Conservation (phyloP, 2,888 invertebrate species). For the Rotaria socialis region DNA sequence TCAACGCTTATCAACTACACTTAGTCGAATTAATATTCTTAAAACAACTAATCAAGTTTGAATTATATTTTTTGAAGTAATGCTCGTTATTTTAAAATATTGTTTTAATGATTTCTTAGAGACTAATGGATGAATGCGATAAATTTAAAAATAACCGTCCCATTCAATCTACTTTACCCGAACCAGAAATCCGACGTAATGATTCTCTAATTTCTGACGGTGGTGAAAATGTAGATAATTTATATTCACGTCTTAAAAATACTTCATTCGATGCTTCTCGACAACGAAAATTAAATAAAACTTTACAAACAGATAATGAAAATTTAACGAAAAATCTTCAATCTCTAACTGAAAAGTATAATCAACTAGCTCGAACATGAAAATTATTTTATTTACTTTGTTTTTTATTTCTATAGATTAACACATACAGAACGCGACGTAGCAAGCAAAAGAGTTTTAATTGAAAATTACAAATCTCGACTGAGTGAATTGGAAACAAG, state of each 20-base stretch:
- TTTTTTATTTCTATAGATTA: background rate
- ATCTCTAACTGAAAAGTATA: constrained; percentile 3
- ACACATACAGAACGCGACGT: constrained; percentile 34
- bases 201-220: background rate
- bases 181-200: background rate
- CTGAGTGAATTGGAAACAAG: background rate
- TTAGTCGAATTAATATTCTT: background rate
- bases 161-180: background rate
- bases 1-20: background rate
- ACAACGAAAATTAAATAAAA: constrained; percentile 27
- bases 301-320: constrained; percentile 25
- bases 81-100: background rate
- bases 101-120: background rate
- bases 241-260: background rate
- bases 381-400: background rate
- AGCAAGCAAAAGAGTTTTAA: background rate
- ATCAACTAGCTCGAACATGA: background rate
- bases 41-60: constrained; percentile 23
- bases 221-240: background rate
- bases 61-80: no score
- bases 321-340: background rate
- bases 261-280: constrained; percentile 5
- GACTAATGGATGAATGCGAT: background rate
- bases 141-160: background rate
- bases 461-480: constrained; percentile 21